Evolutionary conservation across 2,888 invertebrate species (phyloP).

Genomic region (Drosophila greeni): DNA sequence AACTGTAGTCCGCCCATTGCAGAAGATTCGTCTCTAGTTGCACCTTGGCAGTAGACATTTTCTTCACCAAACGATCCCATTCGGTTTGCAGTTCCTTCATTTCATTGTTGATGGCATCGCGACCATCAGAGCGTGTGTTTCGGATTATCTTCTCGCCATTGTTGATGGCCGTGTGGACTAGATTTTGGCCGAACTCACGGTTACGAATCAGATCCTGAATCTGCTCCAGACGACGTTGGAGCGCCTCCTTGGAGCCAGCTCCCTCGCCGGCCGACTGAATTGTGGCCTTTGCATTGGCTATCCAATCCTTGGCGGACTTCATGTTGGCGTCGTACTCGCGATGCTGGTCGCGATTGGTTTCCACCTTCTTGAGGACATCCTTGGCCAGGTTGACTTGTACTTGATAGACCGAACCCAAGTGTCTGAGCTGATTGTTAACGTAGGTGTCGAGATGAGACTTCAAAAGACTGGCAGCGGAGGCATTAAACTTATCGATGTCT

Average conservation of each 20-base stretch:
- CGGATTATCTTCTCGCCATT: conserved; percentile 93
- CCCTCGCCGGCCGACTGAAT: conserved; percentile 90
- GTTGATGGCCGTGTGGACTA: conserved; percentile 91
- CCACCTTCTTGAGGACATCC: conserved; percentile 93
- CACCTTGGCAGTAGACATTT: conserved; percentile 94
- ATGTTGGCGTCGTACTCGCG: conserved; percentile 88
- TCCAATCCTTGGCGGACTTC: conserved; percentile 89
- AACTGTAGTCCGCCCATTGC: conserved; percentile 98
- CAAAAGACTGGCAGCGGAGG: conserved; percentile 86
- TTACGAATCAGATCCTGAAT: conserved; percentile 89
- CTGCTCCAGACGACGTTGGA: conserved; percentile 88
- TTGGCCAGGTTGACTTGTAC: conserved; percentile 92
- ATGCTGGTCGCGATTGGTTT: conserved; percentile 92
- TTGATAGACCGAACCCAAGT: conserved; percentile 92
- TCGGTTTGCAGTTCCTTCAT: conserved; percentile 93
- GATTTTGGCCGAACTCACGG: conserved; percentile 91
- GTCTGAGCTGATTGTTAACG: conserved; percentile 91
- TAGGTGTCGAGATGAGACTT: conserved; percentile 92
- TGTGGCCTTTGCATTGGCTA: conserved; percentile 90
- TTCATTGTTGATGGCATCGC: conserved; percentile 91
- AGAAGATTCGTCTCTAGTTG: conserved; percentile 92
- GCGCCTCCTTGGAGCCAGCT: conserved; percentile 88
- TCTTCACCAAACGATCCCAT: conserved; percentile 94
- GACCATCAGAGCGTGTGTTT: conserved; percentile 92
- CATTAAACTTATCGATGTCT: conserved; percentile 91